Evolutionary conservation across 2,113 vertebrate species (phyloP).

Genomic region (Pantherophis guttatus): DNA sequence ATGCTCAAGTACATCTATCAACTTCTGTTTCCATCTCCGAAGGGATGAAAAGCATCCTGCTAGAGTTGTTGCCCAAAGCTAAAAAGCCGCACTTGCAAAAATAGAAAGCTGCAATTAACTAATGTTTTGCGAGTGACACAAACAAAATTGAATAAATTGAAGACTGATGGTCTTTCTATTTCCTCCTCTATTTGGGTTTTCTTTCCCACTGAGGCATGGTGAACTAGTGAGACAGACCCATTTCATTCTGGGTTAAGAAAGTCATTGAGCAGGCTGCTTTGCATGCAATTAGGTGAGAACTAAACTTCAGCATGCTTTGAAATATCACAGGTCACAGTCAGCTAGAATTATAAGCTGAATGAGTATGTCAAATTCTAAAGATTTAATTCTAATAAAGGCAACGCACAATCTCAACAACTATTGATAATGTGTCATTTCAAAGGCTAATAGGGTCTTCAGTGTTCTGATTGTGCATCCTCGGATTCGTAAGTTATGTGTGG

Average conservation of each 20-base stretch:
- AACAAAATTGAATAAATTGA: constrained; percentile 8
- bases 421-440: neutral
- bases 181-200: neutral
- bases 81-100: neutral
- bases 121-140: constrained; percentile 9
- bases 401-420: neutral
- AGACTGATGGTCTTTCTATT: neutral
- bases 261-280: neutral
- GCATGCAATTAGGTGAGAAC: neutral
- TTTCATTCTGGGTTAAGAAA: neutral
- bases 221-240: neutral
- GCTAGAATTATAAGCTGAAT: neutral
- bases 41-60: neutral
- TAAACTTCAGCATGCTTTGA: neutral
- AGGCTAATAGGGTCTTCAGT: neutral
- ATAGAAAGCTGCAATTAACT: constrained; percentile 17
- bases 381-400: neutral
- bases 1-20: neutral
- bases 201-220: neutral
- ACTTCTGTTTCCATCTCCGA: neutral
- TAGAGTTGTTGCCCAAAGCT: neutral
- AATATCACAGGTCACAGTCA: neutral
- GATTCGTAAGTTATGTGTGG: neutral
- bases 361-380: neutral
- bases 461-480: neutral